phyloP scores from a whole-genome alignment of 2,797 vertebrate species.

The Esox lucius region DNA sequence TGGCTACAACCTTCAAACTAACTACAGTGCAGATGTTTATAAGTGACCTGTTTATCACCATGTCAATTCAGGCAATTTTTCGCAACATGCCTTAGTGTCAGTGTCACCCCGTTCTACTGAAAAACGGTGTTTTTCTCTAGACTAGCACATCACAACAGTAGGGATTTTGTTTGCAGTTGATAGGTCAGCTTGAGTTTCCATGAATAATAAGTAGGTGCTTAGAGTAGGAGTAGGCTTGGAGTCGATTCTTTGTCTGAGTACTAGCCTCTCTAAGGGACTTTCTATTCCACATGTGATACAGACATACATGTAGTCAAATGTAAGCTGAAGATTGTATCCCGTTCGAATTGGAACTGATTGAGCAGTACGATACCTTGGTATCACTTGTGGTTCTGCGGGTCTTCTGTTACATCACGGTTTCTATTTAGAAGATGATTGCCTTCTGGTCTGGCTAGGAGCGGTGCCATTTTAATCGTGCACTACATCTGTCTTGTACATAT shows the following conservation, averaged over 20 bases:
- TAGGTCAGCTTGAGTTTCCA: not conserved
- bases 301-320: not conserved
- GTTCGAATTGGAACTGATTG: not conserved
- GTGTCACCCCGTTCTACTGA: too few species aligned
- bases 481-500: conserved; percentile 16
- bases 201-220: conserved; percentile 4
- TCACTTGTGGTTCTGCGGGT: not conserved
- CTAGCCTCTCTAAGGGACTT: not conserved
- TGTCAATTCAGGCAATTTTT: too few species aligned
- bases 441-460: not conserved
- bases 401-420: not conserved
- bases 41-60: too few species aligned
- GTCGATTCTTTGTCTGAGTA: not conserved
- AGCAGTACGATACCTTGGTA: not conserved
- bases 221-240: not conserved
- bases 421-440: not conserved
- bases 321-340: not conserved
- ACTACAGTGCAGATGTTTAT: too few species aligned
- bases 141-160: not conserved
- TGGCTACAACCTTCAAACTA: too few species aligned
- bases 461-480: not conserved
- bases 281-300: conserved; percentile 1
- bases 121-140: not conserved
- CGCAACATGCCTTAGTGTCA: too few species aligned
- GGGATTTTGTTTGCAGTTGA: not conserved